Evolutionary conservation across 2,113 vertebrate species (phyloP).

Genomic region (Poecile atricapillus): DNA sequence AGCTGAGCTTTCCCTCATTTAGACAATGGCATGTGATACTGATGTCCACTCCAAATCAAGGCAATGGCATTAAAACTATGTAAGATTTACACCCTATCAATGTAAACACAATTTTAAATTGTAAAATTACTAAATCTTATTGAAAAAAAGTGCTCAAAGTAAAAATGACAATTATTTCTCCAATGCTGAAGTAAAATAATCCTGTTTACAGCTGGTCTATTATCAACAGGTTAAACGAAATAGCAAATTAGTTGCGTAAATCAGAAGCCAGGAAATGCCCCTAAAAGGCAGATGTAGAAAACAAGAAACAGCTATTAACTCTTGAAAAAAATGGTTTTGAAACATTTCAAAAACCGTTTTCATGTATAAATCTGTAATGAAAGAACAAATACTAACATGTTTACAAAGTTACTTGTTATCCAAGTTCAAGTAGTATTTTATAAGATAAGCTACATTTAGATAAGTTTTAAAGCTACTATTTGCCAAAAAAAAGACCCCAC

Average conservation of each 20-base stretch:
- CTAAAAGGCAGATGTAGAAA: not conserved
- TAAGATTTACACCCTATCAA: not conserved
- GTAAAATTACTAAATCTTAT: not conserved
- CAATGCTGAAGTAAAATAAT: not conserved
- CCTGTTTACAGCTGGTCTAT: not conserved
- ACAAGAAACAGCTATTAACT: not conserved
- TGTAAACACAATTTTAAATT: not conserved
- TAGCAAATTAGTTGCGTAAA: not conserved
- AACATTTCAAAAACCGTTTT: not conserved
- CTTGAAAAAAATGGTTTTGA: not conserved
- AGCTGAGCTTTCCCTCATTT: not conserved
- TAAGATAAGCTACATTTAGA: not conserved
- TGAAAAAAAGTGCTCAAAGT: not conserved
- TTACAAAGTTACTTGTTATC: not conserved
- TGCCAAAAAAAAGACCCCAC: rapidly evolving
- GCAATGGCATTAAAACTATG: not conserved
- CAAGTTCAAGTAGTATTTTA: not conserved
- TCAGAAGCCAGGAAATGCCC: not conserved
- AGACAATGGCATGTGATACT: not conserved
- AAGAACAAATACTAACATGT: not conserved
- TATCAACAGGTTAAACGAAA: not conserved
- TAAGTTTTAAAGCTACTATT: not conserved
- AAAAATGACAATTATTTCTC: not conserved
- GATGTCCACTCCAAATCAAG: not conserved
- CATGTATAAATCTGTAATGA: not conserved